phyloP scores from a whole-genome alignment of 2,113 vertebrate species.

The Melierax canorus region DNA sequence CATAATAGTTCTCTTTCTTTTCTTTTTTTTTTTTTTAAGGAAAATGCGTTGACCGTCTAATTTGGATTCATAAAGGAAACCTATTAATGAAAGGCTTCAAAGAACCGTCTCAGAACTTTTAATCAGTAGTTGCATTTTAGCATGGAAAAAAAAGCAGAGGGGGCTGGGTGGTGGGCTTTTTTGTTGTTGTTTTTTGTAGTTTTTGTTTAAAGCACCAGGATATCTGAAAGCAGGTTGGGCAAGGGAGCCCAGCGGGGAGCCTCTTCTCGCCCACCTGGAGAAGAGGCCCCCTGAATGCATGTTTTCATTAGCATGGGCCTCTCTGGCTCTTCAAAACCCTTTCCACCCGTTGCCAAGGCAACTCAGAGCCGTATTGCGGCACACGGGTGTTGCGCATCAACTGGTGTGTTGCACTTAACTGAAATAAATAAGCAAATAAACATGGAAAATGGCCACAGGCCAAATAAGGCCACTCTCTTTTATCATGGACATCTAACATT shows the following conservation, averaged over 20 bases:
- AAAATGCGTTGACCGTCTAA: conserved; percentile 25
- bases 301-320: conserved; percentile 56
- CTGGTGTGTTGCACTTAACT: conserved; percentile 26
- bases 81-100: conserved; percentile 65
- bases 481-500: conserved; percentile 39
- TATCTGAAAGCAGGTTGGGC: conserved; percentile 16
- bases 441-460: background rate
- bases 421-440: conserved; percentile 58
- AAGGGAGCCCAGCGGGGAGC: conserved; percentile 46
- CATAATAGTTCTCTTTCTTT: conserved; percentile 10
- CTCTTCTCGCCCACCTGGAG: conserved; percentile 60
- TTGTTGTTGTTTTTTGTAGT: conserved; percentile 22
- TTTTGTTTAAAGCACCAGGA: conserved; percentile 33
- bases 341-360: conserved; percentile 71
- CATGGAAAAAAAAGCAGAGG: background rate
- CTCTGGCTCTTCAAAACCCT: conserved; percentile 60
- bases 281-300: conserved; percentile 26
- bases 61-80: conserved; percentile 70
- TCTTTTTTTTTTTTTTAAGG: background rate
- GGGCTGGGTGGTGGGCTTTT: conserved; percentile 13
- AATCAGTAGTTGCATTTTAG: conserved; percentile 58
- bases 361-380: conserved; percentile 41
- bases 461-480: background rate
- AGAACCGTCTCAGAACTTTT: conserved; percentile 64
- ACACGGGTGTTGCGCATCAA: conserved; percentile 47